Percentiles rank a stretch among this genome's conserved stretches.
Evolutionary conservation across 2,888 invertebrate genomes (phyloP).

Genomic region (Tachina grossa): DNA sequence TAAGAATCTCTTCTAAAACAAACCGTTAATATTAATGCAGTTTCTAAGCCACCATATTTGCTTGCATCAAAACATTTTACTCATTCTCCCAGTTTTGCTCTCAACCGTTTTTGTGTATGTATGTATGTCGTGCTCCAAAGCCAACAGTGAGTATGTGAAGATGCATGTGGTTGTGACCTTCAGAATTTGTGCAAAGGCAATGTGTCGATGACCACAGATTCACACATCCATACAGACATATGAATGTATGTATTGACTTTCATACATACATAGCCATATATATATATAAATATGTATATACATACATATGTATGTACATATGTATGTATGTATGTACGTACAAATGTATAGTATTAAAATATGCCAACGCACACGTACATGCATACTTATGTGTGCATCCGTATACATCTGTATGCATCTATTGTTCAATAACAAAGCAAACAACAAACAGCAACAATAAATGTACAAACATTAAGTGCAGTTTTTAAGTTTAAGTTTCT

Average conservation of each 20-base stretch:
- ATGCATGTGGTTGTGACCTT: conserved; percentile 83
- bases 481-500: conserved; percentile 73
- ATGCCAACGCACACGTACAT: not conserved
- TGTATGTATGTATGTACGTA: conserved; percentile 27
- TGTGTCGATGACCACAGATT: conserved; percentile 84
- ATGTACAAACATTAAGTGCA: conserved; percentile 75
- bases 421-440: conserved; percentile 52
- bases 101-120: conserved; percentile 20
- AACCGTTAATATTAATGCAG: conserved; percentile 39
- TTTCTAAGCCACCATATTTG: conserved; percentile 27
- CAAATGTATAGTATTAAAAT: too few species aligned
- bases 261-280: too few species aligned
- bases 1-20: conserved; percentile 1
- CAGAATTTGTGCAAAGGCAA: conserved; percentile 84
- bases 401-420: not conserved
- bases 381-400: not conserved
- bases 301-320: conserved; percentile 21
- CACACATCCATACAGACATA: conserved; percentile 74
- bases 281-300: too few species aligned
- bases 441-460: conserved; percentile 25
- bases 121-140: conserved; percentile 27
- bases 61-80: conserved; percentile 21
- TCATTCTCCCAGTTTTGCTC: conserved; percentile 42
- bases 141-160: conserved; percentile 66
- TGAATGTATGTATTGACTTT: not conserved